Percentiles rank a stretch among this genome's conserved stretches.
These are phyloP conservation scores for Nowickia ferox DNA, from an alignment of 2,888 invertebrate genomes.

Conservation along the genomic window DNA sequence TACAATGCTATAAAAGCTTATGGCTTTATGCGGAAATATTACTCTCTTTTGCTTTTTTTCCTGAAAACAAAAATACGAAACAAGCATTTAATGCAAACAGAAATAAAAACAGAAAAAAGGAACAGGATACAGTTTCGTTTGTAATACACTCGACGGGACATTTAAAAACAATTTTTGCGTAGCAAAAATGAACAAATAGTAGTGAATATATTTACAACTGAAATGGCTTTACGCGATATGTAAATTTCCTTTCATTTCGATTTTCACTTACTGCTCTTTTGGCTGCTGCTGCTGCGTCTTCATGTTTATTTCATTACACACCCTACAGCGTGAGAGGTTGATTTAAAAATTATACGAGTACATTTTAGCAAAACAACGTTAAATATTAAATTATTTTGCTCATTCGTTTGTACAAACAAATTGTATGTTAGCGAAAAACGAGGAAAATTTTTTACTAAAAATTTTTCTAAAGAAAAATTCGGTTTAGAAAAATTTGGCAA, in stretches of 20 bases:
- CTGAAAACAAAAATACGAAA: slow-evolving; percentile 2
- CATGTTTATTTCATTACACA: neutral
- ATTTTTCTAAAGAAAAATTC: too few species aligned
- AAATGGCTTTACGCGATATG: slow-evolving; percentile 60
- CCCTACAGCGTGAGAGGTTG: slow-evolving; percentile 1
- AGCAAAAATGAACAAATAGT: slow-evolving; percentile 46
- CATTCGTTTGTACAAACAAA: neutral
- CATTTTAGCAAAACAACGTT: neutral
- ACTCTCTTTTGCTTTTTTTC: slow-evolving; percentile 1
- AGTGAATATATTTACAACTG: slow-evolving; percentile 46
- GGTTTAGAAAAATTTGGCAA: too few species aligned
- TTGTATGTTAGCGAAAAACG: too few species aligned
- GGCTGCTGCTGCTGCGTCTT: neutral
- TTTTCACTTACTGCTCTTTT: slow-evolving; percentile 15
- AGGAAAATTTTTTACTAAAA: too few species aligned
- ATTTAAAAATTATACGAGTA: neutral
- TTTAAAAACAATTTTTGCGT: slow-evolving; percentile 67
- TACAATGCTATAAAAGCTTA: slow-evolving; percentile 51
- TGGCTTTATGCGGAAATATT: slow-evolving; percentile 52
- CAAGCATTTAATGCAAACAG: slow-evolving; percentile 4
- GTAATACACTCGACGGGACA: slow-evolving; percentile 67
- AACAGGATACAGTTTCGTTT: slow-evolving; percentile 61
- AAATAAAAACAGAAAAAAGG: neutral
- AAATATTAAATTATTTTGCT: neutral
- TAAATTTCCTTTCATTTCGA: slow-evolving; percentile 38